Evolutionary conservation across 2,797 vertebrate genomes (phyloP).

Genomic region (Coranthus polyacanthus): DNA sequence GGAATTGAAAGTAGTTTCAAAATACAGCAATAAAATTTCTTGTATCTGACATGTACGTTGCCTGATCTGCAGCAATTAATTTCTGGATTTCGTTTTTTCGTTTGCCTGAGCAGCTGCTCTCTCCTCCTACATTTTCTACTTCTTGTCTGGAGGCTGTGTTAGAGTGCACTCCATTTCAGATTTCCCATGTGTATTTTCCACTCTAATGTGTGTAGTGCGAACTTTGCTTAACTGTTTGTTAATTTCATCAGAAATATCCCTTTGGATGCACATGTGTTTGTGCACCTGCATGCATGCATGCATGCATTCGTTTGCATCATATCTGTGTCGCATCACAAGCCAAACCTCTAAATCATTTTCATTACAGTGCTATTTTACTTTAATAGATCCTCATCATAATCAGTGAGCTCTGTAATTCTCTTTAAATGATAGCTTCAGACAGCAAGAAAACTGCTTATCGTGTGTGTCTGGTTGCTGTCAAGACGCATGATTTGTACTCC

Average conservation of each 20-base stretch:
- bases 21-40: slow-evolving; percentile 62
- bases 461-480: slow-evolving; percentile 67
- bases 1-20: slow-evolving; percentile 60
- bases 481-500: slow-evolving; percentile 66
- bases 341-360: slow-evolving; percentile 71
- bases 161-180: slow-evolving; percentile 69
- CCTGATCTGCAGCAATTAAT: slow-evolving; percentile 81
- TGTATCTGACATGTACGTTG: slow-evolving; percentile 74
- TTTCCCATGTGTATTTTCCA: slow-evolving; percentile 61
- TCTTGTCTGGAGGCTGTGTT: slow-evolving; percentile 69
- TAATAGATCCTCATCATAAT: slow-evolving; percentile 79
- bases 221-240: slow-evolving; percentile 55
- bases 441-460: slow-evolving; percentile 71
- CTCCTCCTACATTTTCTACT: slow-evolving; percentile 58
- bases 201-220: slow-evolving; percentile 46
- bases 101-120: slow-evolving; percentile 68
- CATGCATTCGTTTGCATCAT: slow-evolving; percentile 50
- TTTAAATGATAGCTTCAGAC: slow-evolving; percentile 74
- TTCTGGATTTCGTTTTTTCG: slow-evolving; percentile 67
- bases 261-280: neutral
- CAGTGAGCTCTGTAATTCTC: slow-evolving; percentile 75
- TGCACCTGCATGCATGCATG: slow-evolving; percentile 27
- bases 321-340: slow-evolving; percentile 47
- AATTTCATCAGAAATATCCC: slow-evolving; percentile 51
- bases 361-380: slow-evolving; percentile 74